Conservation (phyloP, 2,888 invertebrate genomes). For the Zygothrica quintamaculata region DNA sequence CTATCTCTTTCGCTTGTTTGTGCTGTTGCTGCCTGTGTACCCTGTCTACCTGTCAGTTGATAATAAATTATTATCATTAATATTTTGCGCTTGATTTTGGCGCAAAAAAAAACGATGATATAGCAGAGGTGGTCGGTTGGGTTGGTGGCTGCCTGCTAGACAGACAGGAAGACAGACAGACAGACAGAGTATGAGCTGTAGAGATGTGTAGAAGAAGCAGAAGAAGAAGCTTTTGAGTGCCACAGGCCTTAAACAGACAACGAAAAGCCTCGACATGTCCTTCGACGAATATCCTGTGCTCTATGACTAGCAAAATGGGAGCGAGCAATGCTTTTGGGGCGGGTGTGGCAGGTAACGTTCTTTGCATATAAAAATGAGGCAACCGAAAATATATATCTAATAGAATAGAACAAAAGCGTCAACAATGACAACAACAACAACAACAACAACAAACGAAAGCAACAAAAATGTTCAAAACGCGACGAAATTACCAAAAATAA, state of each 20-base stretch:
- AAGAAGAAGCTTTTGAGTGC: too few species aligned
- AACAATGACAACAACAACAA: conserved; percentile 25
- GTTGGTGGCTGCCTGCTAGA: conserved; percentile 14
- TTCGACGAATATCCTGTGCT: too few species aligned
- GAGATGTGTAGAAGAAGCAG: too few species aligned
- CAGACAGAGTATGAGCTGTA: too few species aligned
- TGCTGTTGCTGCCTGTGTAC: conserved; percentile 11
- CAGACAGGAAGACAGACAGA: conserved; percentile 19
- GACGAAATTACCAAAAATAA: conserved; percentile 52
- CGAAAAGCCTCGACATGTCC: too few species aligned
- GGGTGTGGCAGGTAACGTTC: conserved; percentile 47
- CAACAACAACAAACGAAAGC: too few species aligned
- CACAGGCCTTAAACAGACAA: too few species aligned
- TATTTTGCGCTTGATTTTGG: conserved; percentile 72
- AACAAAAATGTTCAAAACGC: conserved; percentile 51
- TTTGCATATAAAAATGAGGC: conserved; percentile 70
- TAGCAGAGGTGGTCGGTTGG: conserved; percentile 1
- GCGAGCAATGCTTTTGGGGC: not conserved
- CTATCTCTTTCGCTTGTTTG: too few species aligned
- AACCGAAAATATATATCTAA: conserved; percentile 44
- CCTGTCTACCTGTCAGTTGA: conserved; percentile 64
- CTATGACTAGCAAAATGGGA: not conserved
- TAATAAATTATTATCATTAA: conserved; percentile 75
- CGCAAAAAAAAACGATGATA: not conserved
- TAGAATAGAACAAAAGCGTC: conserved; percentile 70